Evolutionary conservation across 1,140 invertebrate species (phyloP).

Genomic region (Portunus trituberculatus): DNA sequence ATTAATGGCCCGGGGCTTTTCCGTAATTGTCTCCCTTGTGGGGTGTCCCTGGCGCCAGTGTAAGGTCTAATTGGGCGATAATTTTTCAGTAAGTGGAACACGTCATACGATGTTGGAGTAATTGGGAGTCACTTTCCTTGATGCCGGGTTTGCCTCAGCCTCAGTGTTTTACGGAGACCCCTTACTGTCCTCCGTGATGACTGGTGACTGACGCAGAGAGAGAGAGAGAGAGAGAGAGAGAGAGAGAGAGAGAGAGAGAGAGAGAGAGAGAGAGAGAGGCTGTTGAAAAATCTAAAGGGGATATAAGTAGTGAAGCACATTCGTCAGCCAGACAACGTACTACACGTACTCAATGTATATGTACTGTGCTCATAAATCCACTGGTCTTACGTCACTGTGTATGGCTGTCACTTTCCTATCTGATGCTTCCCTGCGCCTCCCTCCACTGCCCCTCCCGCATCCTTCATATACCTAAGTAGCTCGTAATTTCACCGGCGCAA

Average conservation of each 20-base stretch:
- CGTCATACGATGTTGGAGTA: neutral
- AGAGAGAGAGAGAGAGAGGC: too few species aligned
- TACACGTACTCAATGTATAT: too few species aligned
- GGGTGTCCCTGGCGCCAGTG: neutral
- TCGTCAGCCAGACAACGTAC: too few species aligned
- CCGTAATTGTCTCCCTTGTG: neutral
- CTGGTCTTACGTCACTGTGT: too few species aligned
- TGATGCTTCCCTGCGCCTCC: neutral
- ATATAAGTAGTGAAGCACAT: too few species aligned
- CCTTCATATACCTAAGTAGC: neutral
- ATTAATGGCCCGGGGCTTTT: neutral
- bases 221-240: too few species aligned
- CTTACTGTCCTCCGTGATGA: neutral
- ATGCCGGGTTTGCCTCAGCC: neutral
- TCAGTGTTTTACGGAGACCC: neutral
- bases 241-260: too few species aligned
- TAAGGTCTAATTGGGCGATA: constrained; percentile 21
- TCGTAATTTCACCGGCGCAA: neutral
- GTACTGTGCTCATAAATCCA: too few species aligned
- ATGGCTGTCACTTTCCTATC: neutral
- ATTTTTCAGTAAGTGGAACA: constrained; percentile 23
- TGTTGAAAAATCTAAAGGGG: too few species aligned
- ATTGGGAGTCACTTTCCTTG: neutral
- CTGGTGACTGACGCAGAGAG: neutral
- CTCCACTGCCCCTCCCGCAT: neutral